phyloP scores from a whole-genome alignment of 2,113 vertebrate species.

The Anolis carolinensis region DNA sequence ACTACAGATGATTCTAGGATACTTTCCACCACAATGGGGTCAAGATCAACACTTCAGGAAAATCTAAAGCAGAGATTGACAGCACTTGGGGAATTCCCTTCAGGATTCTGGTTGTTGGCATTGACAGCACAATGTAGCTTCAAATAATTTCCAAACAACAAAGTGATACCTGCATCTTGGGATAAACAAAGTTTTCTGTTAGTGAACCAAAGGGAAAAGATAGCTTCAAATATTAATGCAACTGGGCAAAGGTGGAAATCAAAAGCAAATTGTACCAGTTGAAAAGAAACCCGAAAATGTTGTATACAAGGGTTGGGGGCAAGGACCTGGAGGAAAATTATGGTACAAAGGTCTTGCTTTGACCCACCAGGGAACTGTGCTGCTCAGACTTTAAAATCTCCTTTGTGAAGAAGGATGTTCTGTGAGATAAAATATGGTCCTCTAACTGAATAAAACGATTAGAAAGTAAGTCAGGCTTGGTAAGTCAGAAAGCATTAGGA shows the following conservation, averaged over 20 bases:
- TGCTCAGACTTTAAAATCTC: background rate
- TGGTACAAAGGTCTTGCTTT: accelerated
- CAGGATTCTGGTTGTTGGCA: background rate
- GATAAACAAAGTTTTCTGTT: background rate
- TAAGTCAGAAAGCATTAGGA: too few species aligned
- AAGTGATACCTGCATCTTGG: background rate
- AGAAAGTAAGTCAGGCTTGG: background rate
- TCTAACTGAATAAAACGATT: background rate
- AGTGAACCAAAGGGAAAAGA: background rate
- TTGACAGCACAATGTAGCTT: background rate
- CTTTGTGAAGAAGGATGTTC: background rate
- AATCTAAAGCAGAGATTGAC: background rate
- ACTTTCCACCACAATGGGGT: background rate
- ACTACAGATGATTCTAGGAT: background rate
- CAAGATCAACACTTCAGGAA: background rate
- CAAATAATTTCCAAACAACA: background rate
- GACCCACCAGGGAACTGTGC: background rate
- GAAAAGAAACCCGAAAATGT: too few species aligned
- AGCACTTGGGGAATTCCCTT: background rate
- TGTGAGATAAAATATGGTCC: background rate
- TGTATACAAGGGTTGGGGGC: background rate
- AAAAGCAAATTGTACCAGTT: too few species aligned
- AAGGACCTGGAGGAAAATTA: background rate
- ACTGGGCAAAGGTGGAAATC: too few species aligned
- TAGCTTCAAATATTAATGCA: background rate